Conservation (phyloP, 2,888 invertebrate species). For the Ornithoptera alexandrae region DNA sequence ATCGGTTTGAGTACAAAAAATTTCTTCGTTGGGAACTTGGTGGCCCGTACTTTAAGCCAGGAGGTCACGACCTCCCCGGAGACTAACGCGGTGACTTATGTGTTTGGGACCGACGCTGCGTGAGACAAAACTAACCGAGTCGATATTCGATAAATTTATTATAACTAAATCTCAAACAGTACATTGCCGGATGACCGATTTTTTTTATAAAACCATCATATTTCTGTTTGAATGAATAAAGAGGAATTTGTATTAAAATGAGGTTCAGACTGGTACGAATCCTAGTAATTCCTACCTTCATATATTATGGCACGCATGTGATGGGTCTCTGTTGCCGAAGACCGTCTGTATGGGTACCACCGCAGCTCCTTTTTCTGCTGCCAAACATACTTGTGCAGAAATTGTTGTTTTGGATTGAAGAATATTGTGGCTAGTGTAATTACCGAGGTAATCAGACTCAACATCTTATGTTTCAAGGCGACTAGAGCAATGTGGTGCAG, state of each 20-base stretch:
- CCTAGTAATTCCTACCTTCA: no score
- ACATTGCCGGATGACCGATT: slow-evolving; percentile 14
- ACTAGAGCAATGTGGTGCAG: no score
- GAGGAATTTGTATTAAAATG: no score
- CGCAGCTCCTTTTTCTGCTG: no score
- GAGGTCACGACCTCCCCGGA: slow-evolving; percentile 41
- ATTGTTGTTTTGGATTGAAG: no score
- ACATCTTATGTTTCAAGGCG: no score
- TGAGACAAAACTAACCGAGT: slow-evolving; percentile 39
- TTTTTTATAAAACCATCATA: slow-evolving; percentile 27
- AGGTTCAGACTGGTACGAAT: not conserved
- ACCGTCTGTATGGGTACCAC: no score
- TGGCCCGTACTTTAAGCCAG: slow-evolving; percentile 36
- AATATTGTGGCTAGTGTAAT: no score
- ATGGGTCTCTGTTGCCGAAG: no score
- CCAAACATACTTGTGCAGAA: no score
- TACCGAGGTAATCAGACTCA: no score
- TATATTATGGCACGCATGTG: no score
- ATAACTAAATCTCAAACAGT: slow-evolving; percentile 36
- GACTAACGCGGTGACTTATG: slow-evolving; percentile 42
- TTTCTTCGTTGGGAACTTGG: slow-evolving; percentile 34
- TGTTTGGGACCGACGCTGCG: slow-evolving; percentile 36
- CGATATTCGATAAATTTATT: slow-evolving; percentile 43
- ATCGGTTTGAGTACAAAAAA: slow-evolving; percentile 30
- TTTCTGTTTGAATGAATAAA: not conserved